Percentiles rank a stretch among this genome's conserved stretches.
These are phyloP conservation scores for Illadopsis cleaveri DNA, from an alignment of 2,113 vertebrate genomes.

Conservation along the genomic window DNA sequence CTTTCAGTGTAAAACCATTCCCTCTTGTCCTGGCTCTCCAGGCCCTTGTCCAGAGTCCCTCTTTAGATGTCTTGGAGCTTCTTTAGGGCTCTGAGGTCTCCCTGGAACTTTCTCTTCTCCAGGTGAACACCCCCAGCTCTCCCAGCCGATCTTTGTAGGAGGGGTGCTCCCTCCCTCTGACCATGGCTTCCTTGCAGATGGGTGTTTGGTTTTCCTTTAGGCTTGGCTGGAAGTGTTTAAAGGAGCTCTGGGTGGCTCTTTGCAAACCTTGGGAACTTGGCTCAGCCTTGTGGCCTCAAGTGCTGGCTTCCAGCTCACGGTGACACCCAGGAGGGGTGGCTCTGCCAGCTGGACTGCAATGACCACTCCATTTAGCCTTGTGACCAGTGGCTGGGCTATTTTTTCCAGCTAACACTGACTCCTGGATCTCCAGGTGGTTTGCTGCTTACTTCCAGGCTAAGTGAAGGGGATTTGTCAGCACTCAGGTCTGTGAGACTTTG, in stretches of 20 bases:
- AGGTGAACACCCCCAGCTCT: neutral
- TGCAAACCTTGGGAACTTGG: neutral
- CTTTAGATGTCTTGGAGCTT: neutral
- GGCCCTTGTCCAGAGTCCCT: neutral
- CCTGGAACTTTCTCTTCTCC: neutral
- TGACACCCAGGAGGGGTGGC: neutral
- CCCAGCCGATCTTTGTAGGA: neutral
- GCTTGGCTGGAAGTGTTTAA: neutral
- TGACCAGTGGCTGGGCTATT: neutral
- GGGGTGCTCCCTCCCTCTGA: neutral
- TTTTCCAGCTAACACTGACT: neutral
- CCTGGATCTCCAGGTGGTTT: neutral
- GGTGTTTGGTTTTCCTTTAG: neutral
- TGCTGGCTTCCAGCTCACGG: neutral
- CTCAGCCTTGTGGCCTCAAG: neutral
- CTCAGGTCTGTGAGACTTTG: constrained; percentile 29
- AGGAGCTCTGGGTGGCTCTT: neutral
- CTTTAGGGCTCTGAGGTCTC: neutral
- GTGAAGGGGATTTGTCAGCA: neutral
- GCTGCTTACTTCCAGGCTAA: constrained; percentile 22
- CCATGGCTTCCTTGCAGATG: neutral
- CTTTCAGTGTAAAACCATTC: neutral
- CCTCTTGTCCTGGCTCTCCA: accelerated
- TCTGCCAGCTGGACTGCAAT: neutral
- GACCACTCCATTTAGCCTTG: neutral